Base-by-base conservation (phyloP, 1,140 invertebrate species). In the Sarcophaga bullata region DNA sequence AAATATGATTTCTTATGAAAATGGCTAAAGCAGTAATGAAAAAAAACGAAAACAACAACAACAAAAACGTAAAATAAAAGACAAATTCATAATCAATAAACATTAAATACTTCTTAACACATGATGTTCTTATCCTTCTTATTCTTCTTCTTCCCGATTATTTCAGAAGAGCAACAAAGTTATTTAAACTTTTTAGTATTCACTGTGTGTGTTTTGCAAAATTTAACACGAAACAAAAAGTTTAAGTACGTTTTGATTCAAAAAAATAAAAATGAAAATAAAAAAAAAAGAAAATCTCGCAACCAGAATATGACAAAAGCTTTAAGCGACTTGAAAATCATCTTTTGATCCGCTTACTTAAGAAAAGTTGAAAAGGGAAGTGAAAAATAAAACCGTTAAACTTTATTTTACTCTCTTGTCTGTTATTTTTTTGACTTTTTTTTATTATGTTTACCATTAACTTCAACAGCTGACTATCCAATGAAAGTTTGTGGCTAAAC, bases 291-390 rank as follows among this genome's bases (percentile, higher is more conserved):
- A 54, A 58, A 54, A 46, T 68, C n/a, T n/a, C n/a, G n/a, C n/a
- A n/a, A n/a, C n/a, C n/a, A n/a, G n/a, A n/a, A n/a, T 6, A 58
- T 83, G 81, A 82, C 85, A 88, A 87, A 87, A 87, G 88, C 87
- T 88, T 89, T 87, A 89, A 87, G 88, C 88, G 89, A 87, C 85
- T 89, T 85, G 83, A 85, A 89, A 89, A 89, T 89, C 87, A 89
- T 89, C 88, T 88, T 89, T 89, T 89, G 87, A 89, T 88, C 88
- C 88, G 85, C 80, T 84, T 84, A 86, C 86, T 86, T 89, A 86
- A 88, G 85, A 86, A 82, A 84, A 83, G 17, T 49, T 7, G 2
- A 81, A 81, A 82, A 82, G 54, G 72, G 72, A 73, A 82, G 54
- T 37, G 75, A 48, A 78, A 76, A 19, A 68, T 19, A 68, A 68